Base-by-base conservation (phyloP, 2,113 vertebrate species). In the Recurvirostra avosetta region DNA sequence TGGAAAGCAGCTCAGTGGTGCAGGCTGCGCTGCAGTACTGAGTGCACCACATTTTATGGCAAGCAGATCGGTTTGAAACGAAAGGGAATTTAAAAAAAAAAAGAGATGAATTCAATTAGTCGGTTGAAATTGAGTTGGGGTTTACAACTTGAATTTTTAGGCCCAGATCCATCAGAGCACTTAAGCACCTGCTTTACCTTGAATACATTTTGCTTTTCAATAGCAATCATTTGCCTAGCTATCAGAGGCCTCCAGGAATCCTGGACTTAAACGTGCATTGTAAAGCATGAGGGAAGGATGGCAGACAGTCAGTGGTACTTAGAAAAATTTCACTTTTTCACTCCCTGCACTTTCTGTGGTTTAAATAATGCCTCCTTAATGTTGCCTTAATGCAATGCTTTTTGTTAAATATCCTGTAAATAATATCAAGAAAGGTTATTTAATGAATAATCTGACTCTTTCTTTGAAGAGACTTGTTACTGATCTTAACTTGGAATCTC, bases 121-220 rank as follows among this genome's bases (percentile, higher is more conserved):
- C 27, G 10, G 43, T 82, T 91, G 84, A 94, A 97, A 95, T 92
- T 95, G 84, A 90, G 77, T 76, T 90, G 94, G 77, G 87, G 91
- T 87, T 96, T 95, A 91, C 84, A 73, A 58, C 83, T 73, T 62
- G 86, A 75, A 73, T 87, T 88, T 92, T 95, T 96, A 94, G 92
- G 91, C 86, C 91, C 53, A 87, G 90, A 86, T 95, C 93, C 93
- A 92, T 92, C 68, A 94, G 71, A 95, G 91, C 91, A 92, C 95
- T 97, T 95, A 94, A 90, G 86, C 81, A 94, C 80, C 87, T 96
- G 92, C 81, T 92, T 91, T 95, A 95, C 87, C 89, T 89, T 84
- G 61, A 94, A 62, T 87, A 41, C 23, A 43, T 95, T 96, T 79
- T 93, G 74, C 81, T 96, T 95, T 96, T 94, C 71, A 70, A 14